These are phyloP conservation scores for Acleris cristana DNA, from an alignment of 2,888 invertebrate species.

Conservation along the genomic window DNA sequence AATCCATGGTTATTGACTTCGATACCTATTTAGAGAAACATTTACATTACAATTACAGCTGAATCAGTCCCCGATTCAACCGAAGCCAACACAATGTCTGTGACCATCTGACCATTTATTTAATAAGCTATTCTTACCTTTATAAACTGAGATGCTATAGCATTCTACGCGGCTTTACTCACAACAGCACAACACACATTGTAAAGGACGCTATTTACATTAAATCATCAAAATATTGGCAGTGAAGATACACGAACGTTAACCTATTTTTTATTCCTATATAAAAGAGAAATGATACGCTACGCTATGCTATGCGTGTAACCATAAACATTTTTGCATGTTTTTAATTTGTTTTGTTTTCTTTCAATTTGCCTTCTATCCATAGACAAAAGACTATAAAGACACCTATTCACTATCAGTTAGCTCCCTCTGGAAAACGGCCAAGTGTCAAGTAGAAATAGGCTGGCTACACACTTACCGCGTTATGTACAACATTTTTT, in stretches of 20 bases:
- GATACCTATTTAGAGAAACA: slow-evolving; percentile 78
- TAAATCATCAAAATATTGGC: slow-evolving; percentile 52
- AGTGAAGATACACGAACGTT: slow-evolving; percentile 56
- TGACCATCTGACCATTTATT: slow-evolving; percentile 35
- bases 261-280: slow-evolving; percentile 66
- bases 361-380: slow-evolving; percentile 1
- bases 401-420: slow-evolving; percentile 7
- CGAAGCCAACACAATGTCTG: slow-evolving; percentile 21
- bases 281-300: slow-evolving; percentile 54
- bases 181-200: slow-evolving; percentile 57
- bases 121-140: slow-evolving; percentile 64
- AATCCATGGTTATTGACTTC: slow-evolving; percentile 76
- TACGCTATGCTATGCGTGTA: slow-evolving; percentile 33
- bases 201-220: slow-evolving; percentile 53
- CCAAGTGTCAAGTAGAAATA: slow-evolving; percentile 17
- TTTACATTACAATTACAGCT: slow-evolving; percentile 55
- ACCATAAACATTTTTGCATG: slow-evolving; percentile 20
- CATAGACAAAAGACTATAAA: slow-evolving; percentile 13
- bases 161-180: slow-evolving; percentile 64
- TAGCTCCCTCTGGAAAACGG: background rate
- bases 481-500: too few species aligned
- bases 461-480: too few species aligned
- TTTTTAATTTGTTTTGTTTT: slow-evolving; percentile 19
- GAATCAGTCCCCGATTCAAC: slow-evolving; percentile 8
- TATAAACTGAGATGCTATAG: slow-evolving; percentile 61